Evolutionary conservation across 1,140 invertebrate genomes (phyloP), one percentile per base, ranked within the genome.

Genomic region (Drosophila pseudoobscura): DNA sequence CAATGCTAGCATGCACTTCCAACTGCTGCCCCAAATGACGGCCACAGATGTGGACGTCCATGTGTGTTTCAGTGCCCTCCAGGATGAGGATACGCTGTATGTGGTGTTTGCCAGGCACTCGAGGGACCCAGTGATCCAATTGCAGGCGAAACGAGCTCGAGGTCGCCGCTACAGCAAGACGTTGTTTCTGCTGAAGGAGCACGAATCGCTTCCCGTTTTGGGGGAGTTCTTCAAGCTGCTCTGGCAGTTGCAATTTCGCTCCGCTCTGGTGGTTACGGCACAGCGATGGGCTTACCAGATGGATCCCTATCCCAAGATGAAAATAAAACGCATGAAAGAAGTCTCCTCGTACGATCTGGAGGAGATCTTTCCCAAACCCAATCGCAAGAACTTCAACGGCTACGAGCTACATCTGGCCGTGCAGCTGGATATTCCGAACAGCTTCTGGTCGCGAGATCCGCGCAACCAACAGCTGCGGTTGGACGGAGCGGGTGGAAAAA

Each of bases 381-480:
- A 66, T 55, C 41, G 50, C 0, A 22, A 5, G 0, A 52, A 88
- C 15, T 74, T 83, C 1, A 49, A 57, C 24, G 83, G 83, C 35
- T 88, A 88, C 29, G 69, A 62, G 20, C 26, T 88, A 9, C 60
- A 46, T 0, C 6, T 88, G 31, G 78, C 84, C 5, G 79, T 89
- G 2, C 84, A 88, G 47, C 17, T 79, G 39, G 84, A 88, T 39
- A 64, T 83, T 1, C 83, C 83, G 1, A 45, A 77, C n/a, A 89
- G 75, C 0, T 88, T 88, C 31, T 89, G 79, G 84, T 89, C 63
- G 43, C 15, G 41, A 0, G 3, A 69, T 41, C 20, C 6, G 0
- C 44, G 1, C n/a, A 43, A 45, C 9, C 22, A 15, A 0, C 13
- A 3, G 3, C 43, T 62, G 44, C 20, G 60, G 6, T 15, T 89